phyloP scores from a whole-genome alignment of 2,888 invertebrate genomes.

The Monoplex corrugatus region DNA sequence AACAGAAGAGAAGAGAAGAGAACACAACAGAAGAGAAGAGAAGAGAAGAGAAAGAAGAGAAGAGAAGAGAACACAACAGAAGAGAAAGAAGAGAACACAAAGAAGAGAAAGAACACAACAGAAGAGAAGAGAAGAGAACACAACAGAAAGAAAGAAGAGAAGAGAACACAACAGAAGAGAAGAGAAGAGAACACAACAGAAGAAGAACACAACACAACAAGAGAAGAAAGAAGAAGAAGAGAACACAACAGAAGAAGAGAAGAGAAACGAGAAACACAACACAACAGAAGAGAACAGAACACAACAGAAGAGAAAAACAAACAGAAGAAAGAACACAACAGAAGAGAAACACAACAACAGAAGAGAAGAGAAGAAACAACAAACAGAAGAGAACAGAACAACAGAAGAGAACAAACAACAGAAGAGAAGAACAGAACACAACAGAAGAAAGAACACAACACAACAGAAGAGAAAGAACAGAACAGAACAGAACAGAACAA shows the following conservation, averaged over 20 bases:
- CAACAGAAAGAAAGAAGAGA: not conserved
- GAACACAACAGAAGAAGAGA: not conserved
- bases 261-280: not conserved
- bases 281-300: no score
- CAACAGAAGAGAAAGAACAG: not conserved
- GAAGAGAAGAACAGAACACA: no score
- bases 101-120: not conserved
- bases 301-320: not conserved
- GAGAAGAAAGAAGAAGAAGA: not conserved
- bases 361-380: not conserved
- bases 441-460: no score
- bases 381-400: no score
- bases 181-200: not conserved
- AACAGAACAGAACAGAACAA: not conserved
- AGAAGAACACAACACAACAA: not conserved
- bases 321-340: no score
- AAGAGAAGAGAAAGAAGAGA: not conserved
- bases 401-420: no score
- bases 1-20: no score
- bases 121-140: not conserved
- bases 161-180: not conserved
- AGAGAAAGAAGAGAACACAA: not conserved
- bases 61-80: not conserved
- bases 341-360: not conserved
- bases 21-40: not conserved